phyloP scores from a whole-genome alignment of 92 coral and sea anemone genomes.

The Porites rus region DNA sequence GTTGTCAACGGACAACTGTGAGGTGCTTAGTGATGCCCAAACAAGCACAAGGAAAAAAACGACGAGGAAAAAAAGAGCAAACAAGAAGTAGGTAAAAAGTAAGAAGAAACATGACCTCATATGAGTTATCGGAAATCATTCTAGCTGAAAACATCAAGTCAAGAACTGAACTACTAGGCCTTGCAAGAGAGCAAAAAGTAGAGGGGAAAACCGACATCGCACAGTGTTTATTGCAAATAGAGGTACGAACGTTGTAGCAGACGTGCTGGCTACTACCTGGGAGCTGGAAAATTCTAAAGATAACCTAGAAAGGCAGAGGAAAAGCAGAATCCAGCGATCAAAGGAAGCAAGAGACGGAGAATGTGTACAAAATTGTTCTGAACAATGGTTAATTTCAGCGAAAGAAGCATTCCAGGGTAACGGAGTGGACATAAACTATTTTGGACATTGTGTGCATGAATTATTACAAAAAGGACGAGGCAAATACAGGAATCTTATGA shows the following conservation, averaged over 20 bases:
- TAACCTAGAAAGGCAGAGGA: constrained; percentile 30
- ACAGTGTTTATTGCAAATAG: constrained; percentile 64
- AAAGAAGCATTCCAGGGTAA: constrained; percentile 21
- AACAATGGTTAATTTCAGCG: constrained; percentile 22
- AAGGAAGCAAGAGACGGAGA: constrained; percentile 6
- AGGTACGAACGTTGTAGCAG: constrained; percentile 64
- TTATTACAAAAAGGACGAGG: constrained; percentile 1
- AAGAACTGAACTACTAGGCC: constrained; percentile 18
- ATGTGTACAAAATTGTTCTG: constrained; percentile 35
- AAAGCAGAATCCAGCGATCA: constrained; percentile 40
- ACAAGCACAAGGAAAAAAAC: no score
- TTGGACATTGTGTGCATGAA: background rate
- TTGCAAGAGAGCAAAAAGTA: constrained; percentile 47
- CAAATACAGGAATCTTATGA: background rate
- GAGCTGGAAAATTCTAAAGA: constrained; percentile 48
- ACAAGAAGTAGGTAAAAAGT: no score
- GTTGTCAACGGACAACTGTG: no score
- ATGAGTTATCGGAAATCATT: constrained; percentile 29
- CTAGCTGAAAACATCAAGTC: constrained; percentile 43
- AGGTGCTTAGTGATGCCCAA: no score
- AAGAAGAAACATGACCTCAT: no score
- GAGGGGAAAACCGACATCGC: constrained; percentile 70
- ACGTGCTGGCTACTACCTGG: constrained; percentile 65
- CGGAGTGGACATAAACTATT: constrained; percentile 6
- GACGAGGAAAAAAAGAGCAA: no score